Percentiles rank a stretch among this genome's conserved stretches.
phyloP scores from a whole-genome alignment of 1,140 invertebrate species.

The Solenopsis fugax region DNA sequence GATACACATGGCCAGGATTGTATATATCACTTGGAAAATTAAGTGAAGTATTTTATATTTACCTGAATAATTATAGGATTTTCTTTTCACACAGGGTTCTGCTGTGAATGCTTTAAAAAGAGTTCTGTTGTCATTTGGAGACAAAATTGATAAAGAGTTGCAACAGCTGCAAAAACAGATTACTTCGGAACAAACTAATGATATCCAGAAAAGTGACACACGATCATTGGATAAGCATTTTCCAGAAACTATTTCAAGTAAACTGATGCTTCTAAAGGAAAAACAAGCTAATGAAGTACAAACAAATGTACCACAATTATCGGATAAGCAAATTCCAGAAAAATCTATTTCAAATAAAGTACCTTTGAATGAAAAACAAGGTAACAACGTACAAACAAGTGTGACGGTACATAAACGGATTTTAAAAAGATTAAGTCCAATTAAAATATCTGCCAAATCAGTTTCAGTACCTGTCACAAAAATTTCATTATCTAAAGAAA shows the following conservation, averaged over 20 bases:
- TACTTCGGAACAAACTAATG: background rate
- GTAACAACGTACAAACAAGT: background rate
- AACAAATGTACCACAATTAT: background rate
- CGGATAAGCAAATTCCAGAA: background rate
- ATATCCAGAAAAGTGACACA: background rate
- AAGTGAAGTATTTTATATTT: background rate
- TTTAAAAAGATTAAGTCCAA: too few relatives aligned
- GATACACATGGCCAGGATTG: conserved; percentile 75
- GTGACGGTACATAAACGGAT: too few relatives aligned
- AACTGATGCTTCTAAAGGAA: background rate
- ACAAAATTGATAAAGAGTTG: conserved; percentile 25
- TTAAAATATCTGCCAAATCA: too few relatives aligned
- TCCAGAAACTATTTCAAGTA: too few relatives aligned
- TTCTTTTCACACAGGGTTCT: conserved; percentile 50
- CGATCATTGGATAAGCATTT: too few relatives aligned
- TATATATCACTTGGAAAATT: conserved; percentile 55
- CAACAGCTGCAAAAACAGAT: conserved; percentile 2
- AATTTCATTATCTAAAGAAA: too few relatives aligned
- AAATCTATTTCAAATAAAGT: background rate
- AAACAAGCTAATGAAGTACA: too few relatives aligned
- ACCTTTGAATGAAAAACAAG: background rate
- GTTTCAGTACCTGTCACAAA: too few relatives aligned
- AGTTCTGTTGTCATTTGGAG: conserved; percentile 54
- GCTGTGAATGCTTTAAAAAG: conserved; percentile 54
- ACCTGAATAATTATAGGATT: background rate